Percentiles rank a stretch among this genome's conserved stretches.
These are phyloP conservation scores for Crepidodera aurea DNA, from an alignment of 2,888 invertebrate genomes.

Conservation along the genomic window DNA sequence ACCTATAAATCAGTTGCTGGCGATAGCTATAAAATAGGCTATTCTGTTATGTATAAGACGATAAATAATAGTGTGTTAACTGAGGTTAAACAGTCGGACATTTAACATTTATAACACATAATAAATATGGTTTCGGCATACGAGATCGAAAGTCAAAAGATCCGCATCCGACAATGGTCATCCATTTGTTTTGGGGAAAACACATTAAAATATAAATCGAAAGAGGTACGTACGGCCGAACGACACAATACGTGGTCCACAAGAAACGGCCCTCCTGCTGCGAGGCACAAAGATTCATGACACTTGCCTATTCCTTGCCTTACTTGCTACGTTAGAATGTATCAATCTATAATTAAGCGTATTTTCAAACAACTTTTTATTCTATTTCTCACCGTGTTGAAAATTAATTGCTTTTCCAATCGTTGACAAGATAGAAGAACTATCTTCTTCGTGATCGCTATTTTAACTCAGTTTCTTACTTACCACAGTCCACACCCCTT, in stretches of 20 bases:
- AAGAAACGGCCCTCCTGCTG: conserved; percentile 55
- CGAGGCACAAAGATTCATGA: conserved; percentile 58
- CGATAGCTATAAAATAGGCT: conserved; percentile 8
- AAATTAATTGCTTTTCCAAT: conserved; percentile 49
- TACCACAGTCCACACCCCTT: conserved; percentile 35
- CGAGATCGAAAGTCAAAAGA: conserved; percentile 54
- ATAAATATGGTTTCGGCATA: conserved; percentile 60
- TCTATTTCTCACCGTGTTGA: conserved; percentile 49
- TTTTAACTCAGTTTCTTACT: conserved; percentile 32
- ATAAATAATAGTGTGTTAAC: conserved; percentile 58
- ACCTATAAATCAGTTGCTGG: conserved; percentile 4
- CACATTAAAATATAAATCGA: conserved; percentile 62
- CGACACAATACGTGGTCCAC: conserved; percentile 61
- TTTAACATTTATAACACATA: conserved; percentile 60
- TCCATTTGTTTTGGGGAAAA: conserved; percentile 62
- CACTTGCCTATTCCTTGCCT: conserved; percentile 60
- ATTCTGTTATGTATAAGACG: conserved; percentile 36
- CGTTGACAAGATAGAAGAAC: conserved; percentile 46
- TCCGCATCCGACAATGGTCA: conserved; percentile 59
- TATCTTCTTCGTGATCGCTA: conserved; percentile 39
- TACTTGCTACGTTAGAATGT: conserved; percentile 58
- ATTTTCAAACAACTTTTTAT: conserved; percentile 51
- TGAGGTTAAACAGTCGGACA: conserved; percentile 57
- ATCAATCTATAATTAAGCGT: conserved; percentile 60
- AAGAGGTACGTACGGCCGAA: conserved; percentile 53